phyloP scores from a whole-genome alignment of 2,113 vertebrate species.

The Bufo bufo region DNA sequence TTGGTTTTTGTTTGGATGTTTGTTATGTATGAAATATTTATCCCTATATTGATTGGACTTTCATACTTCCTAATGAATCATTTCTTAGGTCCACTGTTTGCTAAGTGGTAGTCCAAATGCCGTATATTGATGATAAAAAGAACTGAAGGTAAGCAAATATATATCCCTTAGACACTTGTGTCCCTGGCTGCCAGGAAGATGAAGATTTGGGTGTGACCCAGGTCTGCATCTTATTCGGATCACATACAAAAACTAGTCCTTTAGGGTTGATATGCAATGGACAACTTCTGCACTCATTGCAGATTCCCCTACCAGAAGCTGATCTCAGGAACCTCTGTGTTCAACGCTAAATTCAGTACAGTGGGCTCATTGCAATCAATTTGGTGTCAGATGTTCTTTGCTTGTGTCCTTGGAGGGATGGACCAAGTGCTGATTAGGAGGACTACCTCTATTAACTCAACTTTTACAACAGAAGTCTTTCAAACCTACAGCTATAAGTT shows the following conservation, averaged over 20 bases:
- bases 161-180: background rate
- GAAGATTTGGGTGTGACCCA: background rate
- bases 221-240: background rate
- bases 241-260: background rate
- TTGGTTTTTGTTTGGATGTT: too few relatives aligned
- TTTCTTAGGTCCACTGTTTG: too few relatives aligned
- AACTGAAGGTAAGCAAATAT: background rate
- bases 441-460: background rate
- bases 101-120: too few relatives aligned
- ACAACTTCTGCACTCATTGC: background rate
- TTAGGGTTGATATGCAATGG: background rate
- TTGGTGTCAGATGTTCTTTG: background rate
- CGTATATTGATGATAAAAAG: background rate
- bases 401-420: background rate
- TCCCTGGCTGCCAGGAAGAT: background rate
- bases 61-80: too few relatives aligned
- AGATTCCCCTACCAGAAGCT: background rate
- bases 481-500: background rate
- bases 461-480: background rate
- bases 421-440: background rate
- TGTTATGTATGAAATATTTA: too few relatives aligned
- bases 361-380: background rate
- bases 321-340: background rate
- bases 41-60: too few relatives aligned
- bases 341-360: background rate